Percentiles rank a stretch among this genome's conserved stretches.
These are phyloP conservation scores for Azorinus chamasolen DNA, from an alignment of 2,888 invertebrate genomes.

Conservation along the genomic window DNA sequence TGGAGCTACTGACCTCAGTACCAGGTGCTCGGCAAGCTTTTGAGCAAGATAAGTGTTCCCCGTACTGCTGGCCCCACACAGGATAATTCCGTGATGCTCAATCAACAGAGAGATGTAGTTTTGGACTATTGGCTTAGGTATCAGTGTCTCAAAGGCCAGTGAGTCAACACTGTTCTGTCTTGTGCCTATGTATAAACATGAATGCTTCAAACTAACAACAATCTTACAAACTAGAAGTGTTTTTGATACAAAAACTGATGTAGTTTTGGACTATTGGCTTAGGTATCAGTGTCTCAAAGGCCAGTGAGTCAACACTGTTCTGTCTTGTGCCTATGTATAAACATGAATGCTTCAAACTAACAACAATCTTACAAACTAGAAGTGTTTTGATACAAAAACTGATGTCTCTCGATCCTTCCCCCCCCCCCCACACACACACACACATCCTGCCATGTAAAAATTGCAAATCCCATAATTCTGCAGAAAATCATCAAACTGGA, in stretches of 20 bases:
- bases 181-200: slow-evolving; percentile 89
- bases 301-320: slow-evolving; percentile 96
- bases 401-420: no score
- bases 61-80: slow-evolving; percentile 98
- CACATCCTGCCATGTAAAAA: no score
- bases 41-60: slow-evolving; percentile 98
- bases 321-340: slow-evolving; percentile 91
- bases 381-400: no score
- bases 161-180: slow-evolving; percentile 96
- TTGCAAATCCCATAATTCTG: no score
- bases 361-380: no score
- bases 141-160: slow-evolving; percentile 97
- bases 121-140: slow-evolving; percentile 98
- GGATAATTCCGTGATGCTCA: slow-evolving; percentile 96
- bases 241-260: no score
- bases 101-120: slow-evolving; percentile 95
- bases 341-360: no score
- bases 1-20: slow-evolving; percentile 79
- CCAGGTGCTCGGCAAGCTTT: slow-evolving; percentile 97
- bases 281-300: slow-evolving; percentile 98
- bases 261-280: slow-evolving; percentile 98
- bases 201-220: no score
- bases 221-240: no score
- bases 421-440: no score
- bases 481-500: no score